Conservation (phyloP, 2,797 vertebrate genomes). For the Scolopax rusticola region DNA sequence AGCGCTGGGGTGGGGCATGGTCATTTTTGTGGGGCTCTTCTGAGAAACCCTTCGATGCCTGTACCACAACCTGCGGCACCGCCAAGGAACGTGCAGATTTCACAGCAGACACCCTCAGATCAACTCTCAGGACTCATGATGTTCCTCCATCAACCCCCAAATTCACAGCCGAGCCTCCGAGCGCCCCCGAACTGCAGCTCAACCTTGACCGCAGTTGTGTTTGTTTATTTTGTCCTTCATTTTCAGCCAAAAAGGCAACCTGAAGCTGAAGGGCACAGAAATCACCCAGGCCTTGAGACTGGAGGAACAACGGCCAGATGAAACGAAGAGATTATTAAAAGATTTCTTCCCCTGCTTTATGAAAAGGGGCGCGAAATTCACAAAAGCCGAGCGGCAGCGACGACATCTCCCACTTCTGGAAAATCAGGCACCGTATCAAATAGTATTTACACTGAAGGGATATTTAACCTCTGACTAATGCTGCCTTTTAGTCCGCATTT, state of each 20-base stretch:
- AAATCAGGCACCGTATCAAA: not conserved
- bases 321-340: not conserved
- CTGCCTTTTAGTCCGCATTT: not conserved
- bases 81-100: accelerated
- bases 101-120: not conserved
- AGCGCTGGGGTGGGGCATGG: not conserved
- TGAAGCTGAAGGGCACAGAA: not conserved
- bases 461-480: not conserved
- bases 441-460: not conserved
- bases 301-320: not conserved
- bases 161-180: accelerated
- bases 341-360: not conserved
- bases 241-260: not conserved
- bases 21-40: not conserved
- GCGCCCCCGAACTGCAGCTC: not conserved
- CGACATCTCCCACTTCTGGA: not conserved
- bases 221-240: not conserved
- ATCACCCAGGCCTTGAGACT: not conserved
- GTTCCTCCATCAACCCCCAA: not conserved
- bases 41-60: not conserved
- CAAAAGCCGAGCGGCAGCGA: not conserved
- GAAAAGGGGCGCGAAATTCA: not conserved
- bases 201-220: accelerated
- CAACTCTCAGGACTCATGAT: accelerated
- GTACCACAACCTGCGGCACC: not conserved